Base-by-base conservation (phyloP, 2,797 vertebrate genomes). In the Sebastes matsubarae region DNA sequence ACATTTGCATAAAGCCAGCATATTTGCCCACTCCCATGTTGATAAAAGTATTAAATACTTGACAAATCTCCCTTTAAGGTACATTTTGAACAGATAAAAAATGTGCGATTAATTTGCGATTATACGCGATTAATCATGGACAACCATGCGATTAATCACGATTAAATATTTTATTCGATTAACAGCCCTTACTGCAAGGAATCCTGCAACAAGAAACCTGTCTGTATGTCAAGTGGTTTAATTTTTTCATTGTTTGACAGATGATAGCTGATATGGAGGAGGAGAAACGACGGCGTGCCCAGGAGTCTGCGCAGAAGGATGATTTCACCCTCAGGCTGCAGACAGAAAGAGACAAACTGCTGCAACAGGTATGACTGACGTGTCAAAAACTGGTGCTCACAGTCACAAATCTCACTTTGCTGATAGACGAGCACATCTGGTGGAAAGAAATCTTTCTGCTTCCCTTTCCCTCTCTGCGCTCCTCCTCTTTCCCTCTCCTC, bases 201-300 rank as follows among this genome's bases (percentile, higher is more conserved):
- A 57, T 72, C 64, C 22, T 57, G 27, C n/a, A 50, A 27, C 24
- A 42, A 18, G 22, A 60, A 58, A 55, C 2, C 32, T 50, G 50
- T 27, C 46, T 63, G 34, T 25, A 5, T 67, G 16, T 52, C 4
- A 34, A 72, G 16, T 68, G 11, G 60, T 72, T 16, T 75, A 72
- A 38, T 69, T 79, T 79, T 74, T 91, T 66, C 8, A 46, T 68
- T 72, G 67, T 67, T 2, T 85, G 71, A 84, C 91, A 99, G 99
- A 97, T 99, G 87, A 99, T 99, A 14, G 92, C 97, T 78, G 98
- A 99, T 93, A 95, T 99, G 88, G 98, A 99, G 91, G 97, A 97
- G 68, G 98, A 99, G 91, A 94, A 97, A 61, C 96, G 95, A 20
- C 93, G 95, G 57, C 96, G 96, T 10, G 96, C 96, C 4, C 97